Evolutionary conservation across 2,888 invertebrate genomes (phyloP).

Genomic region (Phrixothrix hirtus): DNA sequence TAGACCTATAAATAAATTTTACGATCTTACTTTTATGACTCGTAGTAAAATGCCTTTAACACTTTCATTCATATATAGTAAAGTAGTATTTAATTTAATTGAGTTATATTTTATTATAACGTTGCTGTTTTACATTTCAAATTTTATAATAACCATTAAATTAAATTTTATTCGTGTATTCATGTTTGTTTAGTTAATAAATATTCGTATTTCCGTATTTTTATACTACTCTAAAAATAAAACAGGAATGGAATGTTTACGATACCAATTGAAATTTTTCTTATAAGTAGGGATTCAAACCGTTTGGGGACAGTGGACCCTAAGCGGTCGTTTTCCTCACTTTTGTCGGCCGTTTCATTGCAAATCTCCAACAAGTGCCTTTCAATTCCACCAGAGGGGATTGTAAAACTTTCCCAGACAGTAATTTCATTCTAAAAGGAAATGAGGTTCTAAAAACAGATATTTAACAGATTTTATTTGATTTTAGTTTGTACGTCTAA

Average conservation of each 20-base stretch:
- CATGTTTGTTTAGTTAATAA: no score
- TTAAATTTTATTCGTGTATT: neutral
- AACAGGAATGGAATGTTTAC: no score
- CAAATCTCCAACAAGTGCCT: constrained; percentile 54
- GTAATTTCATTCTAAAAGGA: constrained; percentile 23
- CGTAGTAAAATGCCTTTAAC: constrained; percentile 25
- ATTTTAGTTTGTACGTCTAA: no score
- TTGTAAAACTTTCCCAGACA: constrained; percentile 38
- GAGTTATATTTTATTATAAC: no score
- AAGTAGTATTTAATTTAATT: no score
- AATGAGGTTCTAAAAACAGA: constrained; percentile 10
- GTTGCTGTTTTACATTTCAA: no score
- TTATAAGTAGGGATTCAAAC: constrained; percentile 48
- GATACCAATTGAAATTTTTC: constrained; percentile 21
- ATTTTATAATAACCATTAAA: neutral
- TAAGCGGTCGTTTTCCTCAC: constrained; percentile 52
- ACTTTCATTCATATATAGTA: constrained; percentile 24
- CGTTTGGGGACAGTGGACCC: constrained; percentile 50
- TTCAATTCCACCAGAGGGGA: constrained; percentile 55
- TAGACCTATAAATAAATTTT: constrained; percentile 35
- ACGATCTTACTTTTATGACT: constrained; percentile 26
- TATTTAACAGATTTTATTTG: neutral
- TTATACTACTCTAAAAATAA: no score
- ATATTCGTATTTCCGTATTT: no score
- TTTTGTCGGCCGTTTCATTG: constrained; percentile 51